These are phyloP conservation scores for Seriola aureovittata DNA, from an alignment of 2,113 vertebrate genomes.

Conservation along the genomic window DNA sequence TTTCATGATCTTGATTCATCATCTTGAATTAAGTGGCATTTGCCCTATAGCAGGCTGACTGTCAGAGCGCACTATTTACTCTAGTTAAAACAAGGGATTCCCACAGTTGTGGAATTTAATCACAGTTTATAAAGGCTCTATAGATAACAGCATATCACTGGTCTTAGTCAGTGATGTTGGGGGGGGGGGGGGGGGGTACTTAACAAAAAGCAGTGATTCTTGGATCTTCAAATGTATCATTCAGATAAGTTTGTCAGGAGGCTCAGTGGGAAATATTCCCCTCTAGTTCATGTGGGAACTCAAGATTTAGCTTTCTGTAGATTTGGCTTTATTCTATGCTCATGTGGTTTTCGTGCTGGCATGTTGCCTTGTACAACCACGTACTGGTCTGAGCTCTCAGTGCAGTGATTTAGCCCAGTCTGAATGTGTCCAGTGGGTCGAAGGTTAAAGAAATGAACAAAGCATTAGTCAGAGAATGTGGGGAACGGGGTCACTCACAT, in stretches of 20 bases:
- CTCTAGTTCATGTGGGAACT: slow-evolving; percentile 3
- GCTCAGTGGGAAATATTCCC: not conserved
- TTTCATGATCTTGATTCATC: no score
- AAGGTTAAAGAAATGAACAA: slow-evolving; percentile 55
- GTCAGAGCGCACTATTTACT: not conserved
- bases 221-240: slow-evolving; percentile 25
- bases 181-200: not conserved
- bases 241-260: slow-evolving; percentile 32
- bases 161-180: not conserved
- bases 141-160: slow-evolving; percentile 19
- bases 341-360: not conserved
- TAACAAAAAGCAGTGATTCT: slow-evolving; percentile 5
- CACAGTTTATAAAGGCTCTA: slow-evolving; percentile 8
- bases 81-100: not conserved
- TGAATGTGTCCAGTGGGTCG: slow-evolving; percentile 35
- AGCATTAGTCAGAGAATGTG: slow-evolving; percentile 47
- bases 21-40: not conserved
- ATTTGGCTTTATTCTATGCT: slow-evolving; percentile 15
- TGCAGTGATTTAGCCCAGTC: slow-evolving; percentile 20
- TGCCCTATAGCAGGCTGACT: not conserved
- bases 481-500: slow-evolving; percentile 37
- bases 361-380: slow-evolving; percentile 28
- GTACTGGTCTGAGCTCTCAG: slow-evolving; percentile 32
- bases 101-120: slow-evolving; percentile 4
- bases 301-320: slow-evolving; percentile 17